These are phyloP conservation scores for Nomada hirtipes DNA, from an alignment of 2,888 invertebrate species.

Conservation along the genomic window DNA sequence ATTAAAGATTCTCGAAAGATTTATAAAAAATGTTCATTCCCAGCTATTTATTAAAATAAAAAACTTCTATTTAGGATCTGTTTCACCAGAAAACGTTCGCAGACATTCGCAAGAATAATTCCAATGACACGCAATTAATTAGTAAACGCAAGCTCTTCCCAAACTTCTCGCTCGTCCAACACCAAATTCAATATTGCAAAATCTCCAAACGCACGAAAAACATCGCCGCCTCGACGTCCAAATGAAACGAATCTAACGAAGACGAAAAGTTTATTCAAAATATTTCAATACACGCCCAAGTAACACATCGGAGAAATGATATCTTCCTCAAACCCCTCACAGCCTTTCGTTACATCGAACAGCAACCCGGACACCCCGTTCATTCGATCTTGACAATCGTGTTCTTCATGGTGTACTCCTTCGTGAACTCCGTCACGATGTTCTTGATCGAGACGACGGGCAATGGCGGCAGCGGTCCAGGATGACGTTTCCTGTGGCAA, in stretches of 20 bases:
- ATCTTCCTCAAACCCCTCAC: not conserved
- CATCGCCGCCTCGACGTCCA: too few relatives aligned
- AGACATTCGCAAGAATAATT: not conserved
- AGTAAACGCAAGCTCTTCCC: too few relatives aligned
- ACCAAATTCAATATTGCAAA: not conserved
- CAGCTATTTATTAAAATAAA: not conserved
- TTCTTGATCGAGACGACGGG: constrained; percentile 75
- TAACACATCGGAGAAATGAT: not conserved
- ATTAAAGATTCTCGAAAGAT: not conserved
- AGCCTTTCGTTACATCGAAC: constrained; percentile 2
- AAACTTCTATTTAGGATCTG: too few relatives aligned
- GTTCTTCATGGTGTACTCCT: constrained; percentile 69
- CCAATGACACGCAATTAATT: not conserved
- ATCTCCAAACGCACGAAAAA: too few relatives aligned
- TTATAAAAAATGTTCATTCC: not conserved
- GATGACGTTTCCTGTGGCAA: constrained; percentile 75
- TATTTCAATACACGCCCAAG: too few relatives aligned
- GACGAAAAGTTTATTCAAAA: too few relatives aligned
- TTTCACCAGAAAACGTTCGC: not conserved
- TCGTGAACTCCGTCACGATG: constrained; percentile 74
- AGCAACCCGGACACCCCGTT: not conserved
- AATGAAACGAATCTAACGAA: too few relatives aligned
- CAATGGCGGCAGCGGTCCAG: constrained; percentile 74
- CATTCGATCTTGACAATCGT: constrained; percentile 62
- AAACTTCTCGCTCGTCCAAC: not conserved